Conservation (phyloP, 2,888 invertebrate species). For the Stenotaenia linearis region DNA sequence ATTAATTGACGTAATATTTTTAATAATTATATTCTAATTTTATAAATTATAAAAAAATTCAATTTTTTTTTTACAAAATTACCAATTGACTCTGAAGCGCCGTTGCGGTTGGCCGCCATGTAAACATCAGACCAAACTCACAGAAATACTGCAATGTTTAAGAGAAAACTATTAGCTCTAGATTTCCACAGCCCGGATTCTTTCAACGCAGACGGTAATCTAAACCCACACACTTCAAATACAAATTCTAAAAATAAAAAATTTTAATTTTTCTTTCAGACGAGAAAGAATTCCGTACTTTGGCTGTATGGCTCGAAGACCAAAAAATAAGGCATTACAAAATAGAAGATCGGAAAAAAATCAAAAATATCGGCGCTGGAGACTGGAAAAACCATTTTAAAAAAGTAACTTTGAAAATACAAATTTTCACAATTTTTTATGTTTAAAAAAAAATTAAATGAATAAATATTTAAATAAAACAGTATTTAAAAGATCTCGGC, state of each 20-base stretch:
- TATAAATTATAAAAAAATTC: too few relatives aligned
- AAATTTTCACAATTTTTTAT: too few relatives aligned
- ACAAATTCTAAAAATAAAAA: neutral
- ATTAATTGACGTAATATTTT: too few relatives aligned
- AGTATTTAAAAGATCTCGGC: slow-evolving; percentile 68
- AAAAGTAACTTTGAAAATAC: slow-evolving; percentile 20
- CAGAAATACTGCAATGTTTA: slow-evolving; percentile 57
- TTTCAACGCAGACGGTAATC: slow-evolving; percentile 63
- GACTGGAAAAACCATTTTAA: slow-evolving; percentile 67
- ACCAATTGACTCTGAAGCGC: too few relatives aligned
- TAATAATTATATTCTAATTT: too few relatives aligned
- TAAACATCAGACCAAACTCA: neutral
- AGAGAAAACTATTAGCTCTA: slow-evolving; percentile 68
- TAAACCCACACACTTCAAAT: neutral
- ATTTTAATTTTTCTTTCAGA: slow-evolving; percentile 55
- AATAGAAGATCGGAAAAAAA: slow-evolving; percentile 67
- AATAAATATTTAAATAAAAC: neutral
- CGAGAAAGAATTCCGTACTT: slow-evolving; percentile 67
- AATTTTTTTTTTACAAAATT: too few relatives aligned
- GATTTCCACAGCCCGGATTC: slow-evolving; percentile 68
- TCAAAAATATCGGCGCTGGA: slow-evolving; percentile 62
- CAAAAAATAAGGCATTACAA: slow-evolving; percentile 84
- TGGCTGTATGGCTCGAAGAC: slow-evolving; percentile 86
- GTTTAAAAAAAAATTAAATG: neutral
- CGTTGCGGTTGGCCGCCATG: neutral